These are phyloP conservation scores for Pseudorasbora parva DNA, from an alignment of 2,113 vertebrate genomes.

Conservation along the genomic window DNA sequence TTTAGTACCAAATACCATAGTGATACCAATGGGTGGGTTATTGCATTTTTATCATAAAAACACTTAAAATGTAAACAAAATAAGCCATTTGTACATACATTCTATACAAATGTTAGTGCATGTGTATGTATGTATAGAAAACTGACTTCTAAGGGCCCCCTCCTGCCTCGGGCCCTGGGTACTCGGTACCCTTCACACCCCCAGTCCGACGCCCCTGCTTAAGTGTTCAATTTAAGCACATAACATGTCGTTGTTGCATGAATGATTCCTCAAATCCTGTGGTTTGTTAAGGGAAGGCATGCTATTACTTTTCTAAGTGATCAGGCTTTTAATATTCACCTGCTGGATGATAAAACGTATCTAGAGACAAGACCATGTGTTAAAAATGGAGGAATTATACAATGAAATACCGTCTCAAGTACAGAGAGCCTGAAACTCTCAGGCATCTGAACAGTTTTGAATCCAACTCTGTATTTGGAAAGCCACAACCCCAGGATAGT, in stretches of 20 bases:
- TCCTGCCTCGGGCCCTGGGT: no score
- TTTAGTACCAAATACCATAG: no score
- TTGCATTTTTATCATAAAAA: no score
- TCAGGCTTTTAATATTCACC: background rate
- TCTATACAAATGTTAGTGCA: no score
- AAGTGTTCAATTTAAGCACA: background rate
- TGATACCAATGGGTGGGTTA: no score
- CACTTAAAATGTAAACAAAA: no score
- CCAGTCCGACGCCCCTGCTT: no score
- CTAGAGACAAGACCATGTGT: background rate
- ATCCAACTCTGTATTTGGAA: slow-evolving; percentile 20
- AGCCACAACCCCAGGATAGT: slow-evolving; percentile 32
- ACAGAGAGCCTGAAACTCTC: background rate
- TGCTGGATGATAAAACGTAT: background rate
- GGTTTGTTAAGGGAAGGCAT: background rate
- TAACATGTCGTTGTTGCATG: background rate
- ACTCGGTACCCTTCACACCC: no score
- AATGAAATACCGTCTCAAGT: background rate
- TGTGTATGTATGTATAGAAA: no score
- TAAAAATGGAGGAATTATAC: background rate
- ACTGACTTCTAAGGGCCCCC: no score
- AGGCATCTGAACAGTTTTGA: background rate
- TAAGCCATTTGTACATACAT: no score
- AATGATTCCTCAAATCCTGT: background rate
- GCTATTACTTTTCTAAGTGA: background rate